Conservation (phyloP, 2,888 invertebrate species). For the Aphidoletes aphidimyza region DNA sequence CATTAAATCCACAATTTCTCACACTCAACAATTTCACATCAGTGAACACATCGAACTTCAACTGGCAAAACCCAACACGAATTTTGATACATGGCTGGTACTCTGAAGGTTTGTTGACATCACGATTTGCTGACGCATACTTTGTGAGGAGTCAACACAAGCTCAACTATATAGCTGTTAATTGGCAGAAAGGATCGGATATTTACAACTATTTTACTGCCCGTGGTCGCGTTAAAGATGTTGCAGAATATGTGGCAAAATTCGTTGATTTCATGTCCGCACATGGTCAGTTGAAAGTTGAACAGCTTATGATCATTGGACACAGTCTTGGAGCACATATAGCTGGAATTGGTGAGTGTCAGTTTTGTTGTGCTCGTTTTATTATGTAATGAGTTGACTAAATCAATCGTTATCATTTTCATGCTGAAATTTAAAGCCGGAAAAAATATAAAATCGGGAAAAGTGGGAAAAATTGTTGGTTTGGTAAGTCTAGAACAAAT, state of each 20-base stretch:
- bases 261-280: slow-evolving; percentile 55
- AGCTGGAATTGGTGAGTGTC: slow-evolving; percentile 55
- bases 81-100: slow-evolving; percentile 70
- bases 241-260: slow-evolving; percentile 50
- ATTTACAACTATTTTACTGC: slow-evolving; percentile 28
- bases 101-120: slow-evolving; percentile 1
- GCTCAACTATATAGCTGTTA: slow-evolving; percentile 55
- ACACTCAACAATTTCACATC: background rate
- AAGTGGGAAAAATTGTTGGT: slow-evolving; percentile 56
- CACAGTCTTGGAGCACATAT: slow-evolving; percentile 12
- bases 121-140: slow-evolving; percentile 41
- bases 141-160: slow-evolving; percentile 19
- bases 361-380: background rate
- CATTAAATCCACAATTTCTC: slow-evolving; percentile 9
- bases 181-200: slow-evolving; percentile 55
- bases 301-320: slow-evolving; percentile 55
- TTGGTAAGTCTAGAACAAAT: no score
- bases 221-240: background rate
- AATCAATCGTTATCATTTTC: no score
- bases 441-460: slow-evolving; percentile 55
- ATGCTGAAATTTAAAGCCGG: slow-evolving; percentile 40
- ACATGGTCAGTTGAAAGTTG: slow-evolving; percentile 27
- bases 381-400: no score
- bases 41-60: slow-evolving; percentile 16
- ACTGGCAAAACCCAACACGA: slow-evolving; percentile 56